A percentile compares a stretch with the other conserved stretches of the same genome.
Evolutionary conservation across 2,113 vertebrate species (phyloP).

Genomic region (Pomatorhinus ruficollis): DNA sequence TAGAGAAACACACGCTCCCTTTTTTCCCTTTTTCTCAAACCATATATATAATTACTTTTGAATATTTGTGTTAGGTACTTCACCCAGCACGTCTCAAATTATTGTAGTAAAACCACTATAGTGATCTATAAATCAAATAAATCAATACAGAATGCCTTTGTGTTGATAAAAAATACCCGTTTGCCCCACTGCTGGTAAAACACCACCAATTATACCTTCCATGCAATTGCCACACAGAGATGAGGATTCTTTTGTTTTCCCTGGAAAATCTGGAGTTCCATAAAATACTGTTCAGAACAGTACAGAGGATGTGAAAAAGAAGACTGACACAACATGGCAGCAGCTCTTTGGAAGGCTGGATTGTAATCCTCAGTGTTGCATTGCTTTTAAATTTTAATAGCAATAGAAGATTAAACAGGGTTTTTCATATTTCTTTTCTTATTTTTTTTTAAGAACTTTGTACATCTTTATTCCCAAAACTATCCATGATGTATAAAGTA

Average conservation of each 20-base stretch:
- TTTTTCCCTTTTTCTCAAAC: background rate
- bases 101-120: background rate
- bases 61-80: background rate
- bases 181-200: background rate
- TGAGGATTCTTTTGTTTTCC: background rate
- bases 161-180: background rate
- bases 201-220: background rate
- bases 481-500: background rate
- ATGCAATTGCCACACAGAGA: accelerated
- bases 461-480: background rate
- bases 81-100: background rate
- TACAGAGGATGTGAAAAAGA: background rate
- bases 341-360: background rate
- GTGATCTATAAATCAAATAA: background rate
- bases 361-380: background rate
- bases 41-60: background rate
- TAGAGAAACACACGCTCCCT: background rate
- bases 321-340: background rate
- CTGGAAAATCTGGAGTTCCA: background rate
- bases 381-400: background rate
- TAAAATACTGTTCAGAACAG: background rate
- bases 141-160: background rate
- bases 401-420: background rate
- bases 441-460: background rate
- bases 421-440: accelerated